Base-by-base conservation (phyloP, 2,113 vertebrate genomes). In the Ameiurus melas region DNA sequence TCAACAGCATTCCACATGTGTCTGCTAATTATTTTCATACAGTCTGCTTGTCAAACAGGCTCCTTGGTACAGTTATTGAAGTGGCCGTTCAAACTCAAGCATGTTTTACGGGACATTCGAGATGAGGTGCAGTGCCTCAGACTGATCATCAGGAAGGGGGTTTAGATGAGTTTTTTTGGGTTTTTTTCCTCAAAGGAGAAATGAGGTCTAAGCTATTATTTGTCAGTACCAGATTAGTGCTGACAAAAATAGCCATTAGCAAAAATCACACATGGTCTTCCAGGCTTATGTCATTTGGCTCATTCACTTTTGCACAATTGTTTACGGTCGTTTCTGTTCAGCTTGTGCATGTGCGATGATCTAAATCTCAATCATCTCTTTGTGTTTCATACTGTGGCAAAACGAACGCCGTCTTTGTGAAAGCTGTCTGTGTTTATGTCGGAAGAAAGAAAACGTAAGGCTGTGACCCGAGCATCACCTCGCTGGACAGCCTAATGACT, bases 401-500 rank as follows among this genome's bases (percentile, higher is more conserved):
- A n/a, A 25, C 62, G 0, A 39, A 53, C 47, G 30, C 30, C 12
- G 16, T 71, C 83, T 55, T 43, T 85, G 90, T 86, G 62, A 71
- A 60, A 27, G 47, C 27, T 83, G 19, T 89, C 82, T 88, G 68
- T 86, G 85, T 90, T 91, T 91, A 20, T 78, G 88, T 68, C 19
- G 19, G 22, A 2, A 0, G 88, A 91, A 82, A 89, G 78, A n/a
- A 81, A 93, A 91, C 86, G 86, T 25, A 84, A 91, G 90, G 87
- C 91, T 80, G 83, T 93, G 91, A 95, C 93, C 94, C 83, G 43
- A 14, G 85, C 55, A 62, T 93, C 92, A 93, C 93, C 91, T 93
- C 87, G 86, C 58, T 90, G 86, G 92, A 94, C 93, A 93, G 91
- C 86, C 89, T 94, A 95, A 95, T 94, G 92, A 91, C 87, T 85